Evolutionary conservation across 2,888 invertebrate genomes (phyloP).

Genomic region (Diarsia mendica): DNA sequence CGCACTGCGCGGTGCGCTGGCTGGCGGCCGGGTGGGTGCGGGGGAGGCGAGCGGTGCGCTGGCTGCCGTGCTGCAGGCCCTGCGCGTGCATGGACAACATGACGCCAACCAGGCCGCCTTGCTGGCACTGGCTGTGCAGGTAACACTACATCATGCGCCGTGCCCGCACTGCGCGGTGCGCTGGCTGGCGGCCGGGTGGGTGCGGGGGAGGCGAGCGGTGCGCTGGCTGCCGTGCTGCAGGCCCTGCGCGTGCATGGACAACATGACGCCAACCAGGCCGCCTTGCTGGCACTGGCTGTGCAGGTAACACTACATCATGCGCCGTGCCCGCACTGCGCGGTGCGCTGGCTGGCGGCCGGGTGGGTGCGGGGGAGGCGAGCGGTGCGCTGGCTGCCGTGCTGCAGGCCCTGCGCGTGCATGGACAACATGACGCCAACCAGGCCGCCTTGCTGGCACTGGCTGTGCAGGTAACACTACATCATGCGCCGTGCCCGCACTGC

Average conservation of each 20-base stretch:
- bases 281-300: constrained; percentile 94
- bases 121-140: constrained; percentile 94
- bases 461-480: constrained; percentile 93
- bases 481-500: constrained; percentile 88
- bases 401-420: constrained; percentile 95
- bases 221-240: constrained; percentile 94
- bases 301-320: too few species aligned
- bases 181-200: constrained; percentile 92
- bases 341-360: constrained; percentile 94
- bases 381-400: constrained; percentile 94
- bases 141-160: too few species aligned
- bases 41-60: constrained; percentile 89
- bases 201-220: constrained; percentile 77
- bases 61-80: constrained; percentile 94
- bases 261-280: constrained; percentile 96
- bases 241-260: constrained; percentile 97
- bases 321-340: constrained; percentile 89
- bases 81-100: constrained; percentile 97
- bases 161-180: constrained; percentile 91
- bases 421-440: constrained; percentile 97
- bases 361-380: constrained; percentile 28
- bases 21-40: constrained; percentile 90
- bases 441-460: constrained; percentile 94
- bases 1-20: constrained; percentile 92
- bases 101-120: constrained; percentile 96